A percentile compares a stretch with the other conserved stretches of the same genome.
Evolutionary conservation across 2,888 invertebrate genomes (phyloP).

Genomic region (Drosophila eohydei): DNA sequence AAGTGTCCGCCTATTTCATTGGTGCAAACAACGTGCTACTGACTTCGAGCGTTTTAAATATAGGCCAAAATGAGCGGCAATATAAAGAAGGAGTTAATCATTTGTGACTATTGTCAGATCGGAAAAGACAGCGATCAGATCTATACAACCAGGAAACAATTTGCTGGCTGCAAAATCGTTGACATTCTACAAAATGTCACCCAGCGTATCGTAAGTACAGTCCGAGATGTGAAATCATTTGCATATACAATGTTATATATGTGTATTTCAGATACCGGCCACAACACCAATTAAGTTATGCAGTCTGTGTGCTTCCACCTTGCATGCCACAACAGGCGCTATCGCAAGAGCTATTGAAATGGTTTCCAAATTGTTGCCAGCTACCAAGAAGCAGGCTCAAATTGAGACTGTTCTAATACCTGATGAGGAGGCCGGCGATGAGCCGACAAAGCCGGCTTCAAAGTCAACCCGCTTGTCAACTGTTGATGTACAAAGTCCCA

Average conservation of each 20-base stretch:
- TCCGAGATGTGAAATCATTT: background rate
- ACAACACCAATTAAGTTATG: conserved; percentile 49
- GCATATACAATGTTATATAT: background rate
- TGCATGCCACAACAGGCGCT: conserved; percentile 28
- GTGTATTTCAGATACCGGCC: conserved; percentile 31
- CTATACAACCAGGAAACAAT: conserved; percentile 36
- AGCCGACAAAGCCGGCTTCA: background rate
- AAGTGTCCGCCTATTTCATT: background rate
- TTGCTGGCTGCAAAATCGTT: conserved; percentile 45
- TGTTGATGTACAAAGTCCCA: background rate
- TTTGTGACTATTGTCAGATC: conserved; percentile 47
- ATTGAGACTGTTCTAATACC: background rate
- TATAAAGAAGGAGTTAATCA: conserved; percentile 12
- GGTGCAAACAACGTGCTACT: conserved; percentile 5
- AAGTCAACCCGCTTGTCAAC: background rate
- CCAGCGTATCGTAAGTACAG: conserved; percentile 51
- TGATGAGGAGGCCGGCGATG: background rate
- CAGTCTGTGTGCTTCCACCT: conserved; percentile 34
- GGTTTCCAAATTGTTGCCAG: conserved; percentile 6
- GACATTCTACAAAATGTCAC: conserved; percentile 49
- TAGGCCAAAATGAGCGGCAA: conserved; percentile 25
- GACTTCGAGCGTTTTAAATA: background rate
- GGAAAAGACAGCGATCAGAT: conserved; percentile 34
- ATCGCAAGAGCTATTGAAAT: conserved; percentile 29
- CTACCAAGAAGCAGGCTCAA: background rate